Conservation (phyloP, 2,113 vertebrate genomes). For the Rhizomys pruinosus region DNA sequence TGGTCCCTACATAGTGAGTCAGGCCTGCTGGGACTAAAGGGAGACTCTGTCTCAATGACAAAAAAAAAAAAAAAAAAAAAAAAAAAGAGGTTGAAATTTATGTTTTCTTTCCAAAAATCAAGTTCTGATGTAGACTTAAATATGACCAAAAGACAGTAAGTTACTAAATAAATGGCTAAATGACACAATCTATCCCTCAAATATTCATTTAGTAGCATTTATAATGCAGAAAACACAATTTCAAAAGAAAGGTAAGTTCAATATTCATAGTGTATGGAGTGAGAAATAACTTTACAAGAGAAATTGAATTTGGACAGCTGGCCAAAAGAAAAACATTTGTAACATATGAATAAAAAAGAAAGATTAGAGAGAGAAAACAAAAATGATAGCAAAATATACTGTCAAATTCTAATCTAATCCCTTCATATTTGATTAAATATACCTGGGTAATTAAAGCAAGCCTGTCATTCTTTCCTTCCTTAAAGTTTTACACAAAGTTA, state of each 20-base stretch:
- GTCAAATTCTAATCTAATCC: constrained; percentile 19
- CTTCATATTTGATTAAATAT: constrained; percentile 39
- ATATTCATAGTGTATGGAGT: constrained; percentile 22
- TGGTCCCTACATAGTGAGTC: too few relatives aligned
- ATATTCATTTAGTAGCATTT: constrained; percentile 24
- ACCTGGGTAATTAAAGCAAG: constrained; percentile 35
- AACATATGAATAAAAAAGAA: background rate
- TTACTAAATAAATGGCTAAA: background rate
- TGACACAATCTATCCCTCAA: constrained; percentile 6
- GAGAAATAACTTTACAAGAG: constrained; percentile 20
- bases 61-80: too few relatives aligned
- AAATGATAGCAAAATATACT: constrained; percentile 50
- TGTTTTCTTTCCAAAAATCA: constrained; percentile 33
- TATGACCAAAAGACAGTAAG: background rate
- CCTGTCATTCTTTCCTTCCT: constrained; percentile 19
- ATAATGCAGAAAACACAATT: constrained; percentile 1
- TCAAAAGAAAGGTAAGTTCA: constrained; percentile 48
- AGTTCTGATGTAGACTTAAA: constrained; percentile 3
- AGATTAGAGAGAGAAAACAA: background rate
- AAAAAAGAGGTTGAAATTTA: too few relatives aligned
- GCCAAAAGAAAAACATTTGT: background rate
- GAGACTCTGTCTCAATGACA: too few relatives aligned
- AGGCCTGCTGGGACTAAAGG: too few relatives aligned
- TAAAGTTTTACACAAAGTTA: constrained; percentile 28
- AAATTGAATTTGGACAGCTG: constrained; percentile 41